Base-by-base conservation (phyloP, 2,888 invertebrate genomes). In the Buathra laborator region DNA sequence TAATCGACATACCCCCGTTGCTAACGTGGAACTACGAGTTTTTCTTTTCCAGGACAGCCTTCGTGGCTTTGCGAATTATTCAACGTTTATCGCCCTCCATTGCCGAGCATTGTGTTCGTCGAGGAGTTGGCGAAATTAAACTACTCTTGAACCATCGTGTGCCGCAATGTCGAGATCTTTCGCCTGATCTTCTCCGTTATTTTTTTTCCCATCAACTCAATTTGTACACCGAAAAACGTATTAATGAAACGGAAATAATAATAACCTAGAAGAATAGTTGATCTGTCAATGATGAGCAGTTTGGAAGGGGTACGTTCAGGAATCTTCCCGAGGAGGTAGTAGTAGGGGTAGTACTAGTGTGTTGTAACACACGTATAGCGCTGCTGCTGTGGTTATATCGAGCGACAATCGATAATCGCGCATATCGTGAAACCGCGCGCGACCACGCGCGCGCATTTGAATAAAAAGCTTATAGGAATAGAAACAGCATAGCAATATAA, bases 251-350 rank as follows among this genome's bases (percentile, higher is more conserved):
- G 64, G 59, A 67, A 77, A 81, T 72, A 46, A 81, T 81, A 84
- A 81, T 84, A 84, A 84, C 81, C 84, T 84, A 53, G 72, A 78
- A 77, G 67, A 53, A 56, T 59, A 44, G 6, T 72, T 44, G 68
- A 81, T 74, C 51, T 72, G 67, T 77, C 84, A 77, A 24, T 53
- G 62, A 44, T n/a, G 43, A 71, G 53, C 64, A 74, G 46, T 43
- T n/a, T n/a, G n/a, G n/a, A n/a, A n/a, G n/a, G n/a, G n/a, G n/a
- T n/a, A n/a, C n/a, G n/a, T n/a, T n/a, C n/a, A n/a, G n/a, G n/a
- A n/a, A n/a, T n/a, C n/a, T n/a, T n/a, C n/a, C n/a, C n/a, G n/a
- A n/a, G n/a, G n/a, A n/a, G n/a, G n/a, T n/a, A n/a, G n/a, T n/a
- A n/a, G n/a, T n/a, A n/a, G n/a, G n/a, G n/a, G n/a, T n/a, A n/a